These are phyloP conservation scores for Nerophis ophidion DNA, from an alignment of 2,113 vertebrate species.

Conservation along the genomic window DNA sequence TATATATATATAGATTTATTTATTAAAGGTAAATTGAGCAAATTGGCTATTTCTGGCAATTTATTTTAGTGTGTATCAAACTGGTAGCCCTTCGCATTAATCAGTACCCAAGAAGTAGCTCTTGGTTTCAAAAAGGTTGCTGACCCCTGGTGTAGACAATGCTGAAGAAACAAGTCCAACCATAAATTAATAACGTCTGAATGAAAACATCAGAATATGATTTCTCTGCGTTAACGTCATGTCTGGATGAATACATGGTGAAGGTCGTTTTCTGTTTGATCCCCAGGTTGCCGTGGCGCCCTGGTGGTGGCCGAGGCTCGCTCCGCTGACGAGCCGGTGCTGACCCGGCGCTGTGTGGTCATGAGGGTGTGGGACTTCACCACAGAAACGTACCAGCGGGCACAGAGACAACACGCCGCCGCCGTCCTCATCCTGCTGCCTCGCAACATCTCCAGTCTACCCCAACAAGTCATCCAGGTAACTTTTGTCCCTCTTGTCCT, in stretches of 20 bases:
- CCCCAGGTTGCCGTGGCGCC: slow-evolving; percentile 69
- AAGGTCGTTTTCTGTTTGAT: neutral
- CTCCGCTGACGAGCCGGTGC: slow-evolving; percentile 56
- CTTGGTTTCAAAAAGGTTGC: too few species aligned
- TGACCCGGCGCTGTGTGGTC: slow-evolving; percentile 70
- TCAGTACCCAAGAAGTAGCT: too few species aligned
- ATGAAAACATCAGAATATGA: neutral
- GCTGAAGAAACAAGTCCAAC: too few species aligned
- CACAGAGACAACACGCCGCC: slow-evolving; percentile 69
- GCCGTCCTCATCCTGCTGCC: slow-evolving; percentile 71
- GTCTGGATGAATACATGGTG: neutral
- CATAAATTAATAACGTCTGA: too few species aligned
- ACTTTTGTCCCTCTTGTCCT: neutral
- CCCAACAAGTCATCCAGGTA: slow-evolving; percentile 60
- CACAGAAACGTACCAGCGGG: slow-evolving; percentile 52
- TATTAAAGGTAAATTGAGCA: too few species aligned
- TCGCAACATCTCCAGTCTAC: slow-evolving; percentile 52
- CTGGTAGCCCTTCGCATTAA: too few species aligned
- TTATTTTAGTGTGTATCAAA: too few species aligned
- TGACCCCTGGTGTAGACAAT: too few species aligned
- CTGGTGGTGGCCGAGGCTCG: slow-evolving; percentile 69
- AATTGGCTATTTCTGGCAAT: too few species aligned
- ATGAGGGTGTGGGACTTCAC: slow-evolving; percentile 72
- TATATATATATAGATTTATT: too few species aligned
- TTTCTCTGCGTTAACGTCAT: neutral